Base-by-base conservation (phyloP, 2,888 invertebrate species). In the Blomia tropicalis region DNA sequence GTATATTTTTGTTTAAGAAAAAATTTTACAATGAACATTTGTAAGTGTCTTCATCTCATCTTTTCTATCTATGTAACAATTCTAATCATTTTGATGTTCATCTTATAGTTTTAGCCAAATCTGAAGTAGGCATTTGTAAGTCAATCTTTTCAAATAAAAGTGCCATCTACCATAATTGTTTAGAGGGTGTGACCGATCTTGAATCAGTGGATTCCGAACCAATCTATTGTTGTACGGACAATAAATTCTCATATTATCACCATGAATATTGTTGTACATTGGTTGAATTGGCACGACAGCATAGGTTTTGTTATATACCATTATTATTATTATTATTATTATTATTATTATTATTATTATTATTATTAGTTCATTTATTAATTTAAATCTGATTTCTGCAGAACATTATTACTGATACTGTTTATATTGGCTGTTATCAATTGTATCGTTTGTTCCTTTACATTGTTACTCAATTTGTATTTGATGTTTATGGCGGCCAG, bases 391-490 rank as follows among this genome's bases (percentile, higher is more conserved):
- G n/a, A n/a, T 19, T 47, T 19, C n/a, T 19, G 11, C 22, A 47
- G 51, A 7, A 47, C n/a, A 7, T 47, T 14, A 11, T 19, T 47
- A n/a, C 14, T 47, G 7, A 14, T 47, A 7, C 51, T 47, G 22
- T 47, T 47, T 27, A 7, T 47, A 19, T 27, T 47, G 51, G n/a
- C 51, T 7, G 27, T 47, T 7, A 19, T 19, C 7, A 19, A 7
- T n/a, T 22, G 51, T 27, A 14, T 27, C 11, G 27, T 47, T n/a
- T 47, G 7, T 19, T 22, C 51, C 7, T 47, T 47, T 7, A 14
- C 51, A 25, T 47, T 47, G 7, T 19, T 47, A 14, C 51, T 47
- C 51, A 47, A 47, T 27, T 19, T 47, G 51, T 47, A 47, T n/a
- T 11, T 47, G 51, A 47, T 19, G 7, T 7, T 47, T 7, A 27